These are phyloP conservation scores for Procambarus clarkii DNA, from an alignment of 1,140 invertebrate species.

Conservation along the genomic window DNA sequence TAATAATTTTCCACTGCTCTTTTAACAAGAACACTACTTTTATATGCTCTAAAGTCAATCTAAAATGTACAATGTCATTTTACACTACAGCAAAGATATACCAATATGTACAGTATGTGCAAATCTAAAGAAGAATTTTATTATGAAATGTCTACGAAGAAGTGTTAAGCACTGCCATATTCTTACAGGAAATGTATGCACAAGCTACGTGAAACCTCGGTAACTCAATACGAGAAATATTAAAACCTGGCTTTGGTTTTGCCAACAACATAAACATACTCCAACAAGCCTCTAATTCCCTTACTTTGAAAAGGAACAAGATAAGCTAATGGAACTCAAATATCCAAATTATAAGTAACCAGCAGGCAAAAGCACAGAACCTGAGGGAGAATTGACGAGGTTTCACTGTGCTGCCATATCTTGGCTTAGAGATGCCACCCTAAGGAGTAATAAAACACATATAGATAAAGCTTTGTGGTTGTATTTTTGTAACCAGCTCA, in stretches of 20 bases:
- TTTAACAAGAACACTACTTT: too few species aligned
- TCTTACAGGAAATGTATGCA: neutral
- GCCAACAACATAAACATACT: neutral
- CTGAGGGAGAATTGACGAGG: constrained; percentile 63
- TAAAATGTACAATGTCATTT: too few species aligned
- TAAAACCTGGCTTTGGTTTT: neutral
- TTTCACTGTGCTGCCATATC: constrained; percentile 64
- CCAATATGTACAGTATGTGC: too few species aligned
- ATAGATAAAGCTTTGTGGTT: constrained; percentile 70
- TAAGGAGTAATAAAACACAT: constrained; percentile 69
- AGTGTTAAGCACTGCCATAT: too few species aligned
- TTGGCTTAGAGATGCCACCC: constrained; percentile 24
- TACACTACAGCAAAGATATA: too few species aligned
- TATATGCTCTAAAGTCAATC: too few species aligned
- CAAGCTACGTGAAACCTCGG: constrained; percentile 2
- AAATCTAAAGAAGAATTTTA: too few species aligned
- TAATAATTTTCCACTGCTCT: too few species aligned
- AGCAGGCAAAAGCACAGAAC: constrained; percentile 41
- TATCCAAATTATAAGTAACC: neutral
- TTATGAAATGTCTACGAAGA: too few species aligned
- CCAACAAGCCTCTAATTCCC: neutral
- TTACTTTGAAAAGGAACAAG: neutral
- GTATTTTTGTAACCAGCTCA: constrained; percentile 71
- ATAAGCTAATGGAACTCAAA: neutral
- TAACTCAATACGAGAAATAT: neutral